Evolutionary conservation across 2,888 invertebrate genomes (phyloP).

Genomic region (Mythimna pallens): DNA sequence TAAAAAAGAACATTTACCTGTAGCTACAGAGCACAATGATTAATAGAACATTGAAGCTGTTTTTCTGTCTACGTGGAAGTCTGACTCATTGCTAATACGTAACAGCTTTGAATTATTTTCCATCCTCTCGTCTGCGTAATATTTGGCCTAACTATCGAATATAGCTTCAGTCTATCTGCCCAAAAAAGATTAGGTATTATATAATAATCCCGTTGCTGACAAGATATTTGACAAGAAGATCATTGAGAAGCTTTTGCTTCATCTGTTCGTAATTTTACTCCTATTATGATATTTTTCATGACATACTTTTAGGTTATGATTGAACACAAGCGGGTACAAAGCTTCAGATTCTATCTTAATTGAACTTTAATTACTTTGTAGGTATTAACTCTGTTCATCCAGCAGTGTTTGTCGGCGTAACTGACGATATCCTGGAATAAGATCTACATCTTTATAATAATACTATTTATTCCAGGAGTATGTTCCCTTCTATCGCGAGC

Average conservation of each 20-base stretch:
- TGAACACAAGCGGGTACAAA: not conserved
- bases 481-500: no score
- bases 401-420: no score
- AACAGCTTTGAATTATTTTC: slow-evolving; percentile 38
- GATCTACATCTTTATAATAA: no score
- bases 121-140: slow-evolving; percentile 3
- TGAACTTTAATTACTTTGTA: not conserved
- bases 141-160: slow-evolving; percentile 2
- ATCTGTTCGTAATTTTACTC: not conserved
- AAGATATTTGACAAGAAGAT: not conserved
- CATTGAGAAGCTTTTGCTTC: not conserved
- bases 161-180: not conserved
- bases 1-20: slow-evolving; percentile 48
- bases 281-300: not conserved
- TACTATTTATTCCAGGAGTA: no score
- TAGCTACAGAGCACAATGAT: slow-evolving; percentile 24
- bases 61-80: slow-evolving; percentile 22
- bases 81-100: slow-evolving; percentile 40
- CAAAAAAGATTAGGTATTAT: not conserved
- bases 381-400: not conserved
- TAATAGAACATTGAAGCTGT: slow-evolving; percentile 44
- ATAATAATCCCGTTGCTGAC: not conserved
- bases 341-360: not conserved
- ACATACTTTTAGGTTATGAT: not conserved
- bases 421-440: no score